Conservation (phyloP, 2,888 invertebrate species). For the Drosophila paranaensis region DNA sequence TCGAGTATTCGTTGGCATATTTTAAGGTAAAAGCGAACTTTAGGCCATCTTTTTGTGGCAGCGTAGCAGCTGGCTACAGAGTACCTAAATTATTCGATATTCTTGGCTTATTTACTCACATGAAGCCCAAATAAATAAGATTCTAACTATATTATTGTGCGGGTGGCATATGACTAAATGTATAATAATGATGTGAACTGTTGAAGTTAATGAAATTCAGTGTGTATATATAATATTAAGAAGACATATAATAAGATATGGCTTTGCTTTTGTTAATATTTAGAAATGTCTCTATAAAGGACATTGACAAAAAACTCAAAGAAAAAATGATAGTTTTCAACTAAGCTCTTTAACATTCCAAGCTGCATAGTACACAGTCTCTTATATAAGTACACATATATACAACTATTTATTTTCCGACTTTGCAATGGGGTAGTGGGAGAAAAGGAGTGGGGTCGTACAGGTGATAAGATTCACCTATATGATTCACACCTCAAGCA, state of each 20-base stretch:
- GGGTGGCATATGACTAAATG: not conserved
- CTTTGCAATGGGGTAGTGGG: no score
- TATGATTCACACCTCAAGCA: no score
- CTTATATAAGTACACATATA: no score
- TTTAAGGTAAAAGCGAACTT: constrained; percentile 53
- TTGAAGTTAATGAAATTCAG: not conserved
- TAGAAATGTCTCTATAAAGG: no score
- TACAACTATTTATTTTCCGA: no score
- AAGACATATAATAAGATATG: not conserved
- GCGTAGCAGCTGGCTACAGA: constrained; percentile 37
- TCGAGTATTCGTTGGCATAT: constrained; percentile 55
- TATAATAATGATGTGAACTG: not conserved
- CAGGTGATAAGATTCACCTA: no score
- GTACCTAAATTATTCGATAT: constrained; percentile 13
- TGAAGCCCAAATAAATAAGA: constrained; percentile 4
- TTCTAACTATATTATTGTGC: not conserved
- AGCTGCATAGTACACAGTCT: no score
- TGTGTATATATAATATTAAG: not conserved
- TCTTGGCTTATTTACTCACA: constrained; percentile 11
- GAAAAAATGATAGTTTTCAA: no score
- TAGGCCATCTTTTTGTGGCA: constrained; percentile 18
- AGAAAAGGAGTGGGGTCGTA: no score
- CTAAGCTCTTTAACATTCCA: no score
- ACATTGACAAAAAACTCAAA: no score
- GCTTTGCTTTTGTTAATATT: no score